phyloP scores from a whole-genome alignment of 2,888 invertebrate species.

The Pammene aurita region DNA sequence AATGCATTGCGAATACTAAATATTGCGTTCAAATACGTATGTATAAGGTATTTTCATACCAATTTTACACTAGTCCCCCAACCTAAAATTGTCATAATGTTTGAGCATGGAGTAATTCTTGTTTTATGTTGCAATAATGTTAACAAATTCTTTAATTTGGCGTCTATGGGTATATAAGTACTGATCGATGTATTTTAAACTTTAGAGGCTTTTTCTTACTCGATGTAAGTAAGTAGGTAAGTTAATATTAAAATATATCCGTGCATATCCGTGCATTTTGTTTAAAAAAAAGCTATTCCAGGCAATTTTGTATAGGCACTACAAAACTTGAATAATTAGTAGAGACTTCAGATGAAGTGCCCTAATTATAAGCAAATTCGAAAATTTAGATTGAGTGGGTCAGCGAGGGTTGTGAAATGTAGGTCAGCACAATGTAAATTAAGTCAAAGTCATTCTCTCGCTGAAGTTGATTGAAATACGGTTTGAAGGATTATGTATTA shows the following conservation, averaged over 20 bases:
- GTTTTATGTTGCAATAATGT: too few species aligned
- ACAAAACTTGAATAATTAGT: constrained; percentile 33
- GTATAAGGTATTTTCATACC: not conserved
- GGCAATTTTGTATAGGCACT: constrained; percentile 1
- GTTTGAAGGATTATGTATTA: constrained; percentile 3
- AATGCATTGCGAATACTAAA: constrained; percentile 56
- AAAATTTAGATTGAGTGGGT: constrained; percentile 34
- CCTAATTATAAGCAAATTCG: constrained; percentile 38
- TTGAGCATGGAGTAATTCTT: not conserved
- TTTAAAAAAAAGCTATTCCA: not conserved
- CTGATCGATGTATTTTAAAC: too few species aligned
- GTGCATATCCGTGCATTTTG: not conserved
- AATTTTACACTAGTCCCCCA: not conserved
- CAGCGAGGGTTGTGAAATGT: constrained; percentile 37
- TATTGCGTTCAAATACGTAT: not conserved
- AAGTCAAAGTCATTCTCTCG: constrained; percentile 19
- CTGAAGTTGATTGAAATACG: constrained; percentile 30
- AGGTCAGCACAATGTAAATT: constrained; percentile 38
- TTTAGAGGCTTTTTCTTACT: too few species aligned
- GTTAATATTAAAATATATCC: too few species aligned
- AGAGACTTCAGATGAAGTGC: constrained; percentile 34
- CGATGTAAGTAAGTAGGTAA: too few species aligned
- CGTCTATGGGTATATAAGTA: too few species aligned
- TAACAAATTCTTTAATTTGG: too few species aligned
- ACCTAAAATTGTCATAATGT: not conserved